Base-by-base conservation (phyloP, 2,888 invertebrate genomes). In the Drosophila prolongata region DNA sequence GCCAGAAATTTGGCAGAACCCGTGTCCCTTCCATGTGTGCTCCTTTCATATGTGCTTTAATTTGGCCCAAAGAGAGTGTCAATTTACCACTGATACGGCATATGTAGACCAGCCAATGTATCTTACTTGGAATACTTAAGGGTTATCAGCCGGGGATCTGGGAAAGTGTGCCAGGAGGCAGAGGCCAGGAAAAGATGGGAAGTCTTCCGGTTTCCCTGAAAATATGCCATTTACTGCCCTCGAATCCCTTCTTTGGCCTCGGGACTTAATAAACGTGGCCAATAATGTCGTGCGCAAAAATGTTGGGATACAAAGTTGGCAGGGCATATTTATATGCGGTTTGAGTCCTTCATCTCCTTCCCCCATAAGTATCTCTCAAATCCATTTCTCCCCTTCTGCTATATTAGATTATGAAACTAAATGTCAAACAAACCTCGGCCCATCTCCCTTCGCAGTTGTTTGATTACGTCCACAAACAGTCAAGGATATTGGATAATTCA, bases 181-280 rank as follows among this genome's bases (percentile, higher is more conserved):
- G 24, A 24, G 4, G 73, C 67, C 66, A 37, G 52, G 38, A 34
- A 49, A 42, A 49, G 30, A 35, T 14, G 35, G 62, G n/a, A 62
- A 62, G 61, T 52, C 42, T 53, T 60, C 40, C 58, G 46, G 58
- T 70, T 70, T 47, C 34, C 30, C 19, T 13, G 37, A 40, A 47
- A 65, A 47, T 27, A 34, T 30, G 34, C 54, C 16, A n/a, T n/a
- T 52, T 43, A 27, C 40, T 16, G 30, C 46, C 38, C 14, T 38
- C 34, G 42, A 47, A 27, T 24, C 44, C 37, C 14, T 30, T 67
- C 49, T 46, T n/a, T 69, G 43, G 53, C 89, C 86, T 71, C 54
- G 56, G 89, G 91, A 77, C 82, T 77, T 90, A 91, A 91, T 91
- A 91, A 91, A 81, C 87, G 83, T 89, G 90, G 89, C 89, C 88